Percentiles rank a stretch among this genome's conserved stretches.
Conservation (phyloP, 2,113 vertebrate genomes). For the Sus scrofa region T2T-Sscrofa CM000812.6:192632001-192632500, state of each 20-base stretch:
- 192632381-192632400: background rate
- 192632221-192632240: background rate
- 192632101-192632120: background rate
- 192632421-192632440: background rate
- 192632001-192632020: background rate
- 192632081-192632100: conserved; percentile 15
- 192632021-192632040: background rate
- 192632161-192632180: background rate
- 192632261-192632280: background rate
- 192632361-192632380: background rate
- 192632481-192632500: background rate
- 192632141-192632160: no score
- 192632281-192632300: background rate
- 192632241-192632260: background rate
- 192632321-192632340: background rate
- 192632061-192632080: background rate
- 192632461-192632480: background rate
- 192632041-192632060: background rate
- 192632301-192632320: background rate
- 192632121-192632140: background rate
- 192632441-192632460: background rate
- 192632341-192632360: background rate
- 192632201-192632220: background rate
- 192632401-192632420: background rate
- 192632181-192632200: background rate